Base-by-base conservation (phyloP, 2,888 invertebrate genomes). In the Lithodes maja region DNA sequence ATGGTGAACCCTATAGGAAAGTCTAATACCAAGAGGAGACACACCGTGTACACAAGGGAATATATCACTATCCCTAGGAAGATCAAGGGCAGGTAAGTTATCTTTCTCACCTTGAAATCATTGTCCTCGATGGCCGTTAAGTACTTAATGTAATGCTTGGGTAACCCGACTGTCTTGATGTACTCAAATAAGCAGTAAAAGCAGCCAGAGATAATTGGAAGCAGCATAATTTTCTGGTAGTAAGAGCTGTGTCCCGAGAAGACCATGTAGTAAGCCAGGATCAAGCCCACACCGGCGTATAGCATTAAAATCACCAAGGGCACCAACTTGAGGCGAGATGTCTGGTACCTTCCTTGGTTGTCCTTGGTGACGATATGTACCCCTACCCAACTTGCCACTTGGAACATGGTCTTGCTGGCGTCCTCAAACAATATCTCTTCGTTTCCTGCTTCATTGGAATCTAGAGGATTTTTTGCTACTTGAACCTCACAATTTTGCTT, bases 131-230 rank as follows among this genome's bases (percentile, higher is more conserved):
- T 55, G 55, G 54, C 77, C 1, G 84, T 77, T 9, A 85, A 15
- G 12, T 85, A 85, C 3, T 85, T n/a, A n/a, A 85, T 61, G 68
- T 78, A 85, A 50, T 61, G 61, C 49, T 77, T 55, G 75, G 15
- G n/a, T 15, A n/a, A 15, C 5, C 0, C 5, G 3, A 85, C 9
- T 5, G 2, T 2, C 61, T 33, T 12, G 52, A 49, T 2, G 77
- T 78, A 68, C 52, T 5, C 84, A 15, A 50, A 75, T 50, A 85
- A 17, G 33, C 78, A 77, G 77, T 77, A 85, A 5, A 15, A 5
- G 17, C 77, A 78, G 3, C 77, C 61, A n/a, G 17, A 85, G 15
- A 50, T 1, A 33, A 85, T 49, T 1, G 84, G 84, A n/a, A 78
- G 1, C 2, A 85, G 3, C 84, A 85, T 78, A 49, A 85, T n/a